Conservation (phyloP, 2,797 vertebrate genomes). For the Cercopithecus mitis region DNA sequence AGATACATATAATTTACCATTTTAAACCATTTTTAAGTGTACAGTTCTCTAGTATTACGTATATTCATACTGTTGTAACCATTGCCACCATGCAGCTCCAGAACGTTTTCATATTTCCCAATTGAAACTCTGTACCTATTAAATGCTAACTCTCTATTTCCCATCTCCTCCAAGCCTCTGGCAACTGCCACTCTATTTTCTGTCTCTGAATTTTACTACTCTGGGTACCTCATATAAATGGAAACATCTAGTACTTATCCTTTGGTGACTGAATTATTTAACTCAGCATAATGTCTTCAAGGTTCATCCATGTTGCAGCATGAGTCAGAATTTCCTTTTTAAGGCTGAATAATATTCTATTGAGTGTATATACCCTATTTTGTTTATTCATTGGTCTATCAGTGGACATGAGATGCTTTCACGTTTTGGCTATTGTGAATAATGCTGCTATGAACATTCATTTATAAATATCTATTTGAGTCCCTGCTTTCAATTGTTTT, state of each 20-base stretch:
- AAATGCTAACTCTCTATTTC: background rate
- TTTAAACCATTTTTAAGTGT: background rate
- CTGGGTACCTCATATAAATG: background rate
- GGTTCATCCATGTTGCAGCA: background rate
- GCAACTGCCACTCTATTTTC: background rate
- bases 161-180: background rate
- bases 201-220: background rate
- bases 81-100: background rate
- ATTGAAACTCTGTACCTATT: background rate
- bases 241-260: background rate
- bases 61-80: background rate
- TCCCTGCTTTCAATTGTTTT: background rate
- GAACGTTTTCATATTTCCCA: background rate
- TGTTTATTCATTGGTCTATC: background rate
- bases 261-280: background rate
- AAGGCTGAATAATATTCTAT: background rate
- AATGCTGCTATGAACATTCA: background rate
- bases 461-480: background rate
- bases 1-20: background rate
- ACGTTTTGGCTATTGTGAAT: background rate
- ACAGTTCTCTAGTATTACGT: background rate
- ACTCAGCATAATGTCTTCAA: background rate
- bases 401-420: background rate
- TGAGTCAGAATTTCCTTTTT: background rate
- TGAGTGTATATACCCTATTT: background rate